Percentiles rank a stretch among this genome's conserved stretches.
These are phyloP conservation scores for Drosophila bipectinata DNA, from an alignment of 1,140 invertebrate species.

Conservation along the genomic window DNA sequence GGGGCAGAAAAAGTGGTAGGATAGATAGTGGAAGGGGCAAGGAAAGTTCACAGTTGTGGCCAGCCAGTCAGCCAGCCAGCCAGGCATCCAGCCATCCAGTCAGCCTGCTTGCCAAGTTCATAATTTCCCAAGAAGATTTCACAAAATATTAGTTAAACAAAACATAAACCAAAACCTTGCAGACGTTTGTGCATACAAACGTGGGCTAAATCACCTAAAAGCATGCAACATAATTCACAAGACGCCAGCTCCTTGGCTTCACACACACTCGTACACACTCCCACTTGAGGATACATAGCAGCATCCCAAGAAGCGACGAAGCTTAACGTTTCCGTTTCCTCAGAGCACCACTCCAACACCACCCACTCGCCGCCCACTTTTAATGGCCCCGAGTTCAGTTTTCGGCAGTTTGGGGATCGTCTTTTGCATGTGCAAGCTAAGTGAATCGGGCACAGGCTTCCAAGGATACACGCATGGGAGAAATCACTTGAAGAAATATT, in stretches of 20 bases:
- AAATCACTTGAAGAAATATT: not conserved
- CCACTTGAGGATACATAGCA: slow-evolving; percentile 3
- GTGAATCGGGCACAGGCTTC: slow-evolving; percentile 58
- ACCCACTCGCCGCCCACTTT: slow-evolving; percentile 46
- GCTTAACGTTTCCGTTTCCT: slow-evolving; percentile 80
- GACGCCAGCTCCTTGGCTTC: slow-evolving; percentile 60
- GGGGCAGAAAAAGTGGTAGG: not conserved
- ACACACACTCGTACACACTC: slow-evolving; percentile 19
- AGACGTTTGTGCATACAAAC: slow-evolving; percentile 81
- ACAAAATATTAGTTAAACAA: slow-evolving; percentile 81
- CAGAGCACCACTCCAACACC: slow-evolving; percentile 62
- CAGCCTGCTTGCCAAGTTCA: slow-evolving; percentile 56
- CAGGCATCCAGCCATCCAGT: slow-evolving; percentile 8
- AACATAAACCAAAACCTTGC: slow-evolving; percentile 79
- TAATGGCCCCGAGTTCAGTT: slow-evolving; percentile 60
- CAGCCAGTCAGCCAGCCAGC: slow-evolving; percentile 19
- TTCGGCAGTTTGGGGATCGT: slow-evolving; percentile 33
- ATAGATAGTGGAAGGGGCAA: not conserved
- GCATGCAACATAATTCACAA: slow-evolving; percentile 79
- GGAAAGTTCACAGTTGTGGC: slow-evolving; percentile 18
- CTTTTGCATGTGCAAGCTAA: slow-evolving; percentile 79
- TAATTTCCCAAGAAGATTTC: slow-evolving; percentile 75
- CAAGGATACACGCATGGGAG: slow-evolving; percentile 48
- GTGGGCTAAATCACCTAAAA: slow-evolving; percentile 80
- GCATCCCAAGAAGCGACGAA: slow-evolving; percentile 78